phyloP scores from a whole-genome alignment of 2,888 invertebrate species.

The Hipparchia semele region DNA sequence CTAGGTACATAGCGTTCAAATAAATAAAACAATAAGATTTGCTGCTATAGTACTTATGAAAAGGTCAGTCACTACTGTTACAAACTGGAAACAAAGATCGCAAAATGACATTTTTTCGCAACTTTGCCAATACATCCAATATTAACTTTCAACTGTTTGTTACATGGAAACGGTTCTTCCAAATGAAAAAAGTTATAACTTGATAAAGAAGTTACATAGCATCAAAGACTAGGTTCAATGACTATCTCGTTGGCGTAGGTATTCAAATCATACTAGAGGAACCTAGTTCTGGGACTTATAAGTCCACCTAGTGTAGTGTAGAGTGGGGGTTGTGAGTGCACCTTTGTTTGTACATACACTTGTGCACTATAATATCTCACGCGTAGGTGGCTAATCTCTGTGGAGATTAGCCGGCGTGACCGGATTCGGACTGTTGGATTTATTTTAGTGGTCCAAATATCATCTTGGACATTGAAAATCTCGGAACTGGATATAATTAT shows the following conservation, averaged over 20 bases:
- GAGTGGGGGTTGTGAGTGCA: no score
- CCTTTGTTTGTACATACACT: no score
- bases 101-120: slow-evolving; percentile 1
- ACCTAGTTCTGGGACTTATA: no score
- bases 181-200: slow-evolving; percentile 16
- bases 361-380: no score
- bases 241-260: not conserved
- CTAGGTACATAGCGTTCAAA: no score
- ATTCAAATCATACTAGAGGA: not conserved
- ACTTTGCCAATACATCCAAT: slow-evolving; percentile 9
- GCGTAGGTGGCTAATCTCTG: no score
- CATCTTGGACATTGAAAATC: not conserved
- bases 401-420: no score
- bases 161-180: not conserved
- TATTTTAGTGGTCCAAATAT: not conserved
- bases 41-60: not conserved
- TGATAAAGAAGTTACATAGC: not conserved
- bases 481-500: slow-evolving; percentile 9
- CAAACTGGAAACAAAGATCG: not conserved
- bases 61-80: not conserved
- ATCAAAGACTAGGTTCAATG: not conserved
- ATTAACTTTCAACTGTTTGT: slow-evolving; percentile 12
- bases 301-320: no score
- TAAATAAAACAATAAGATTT: no score
- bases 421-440: no score